A percentile compares a stretch with the other conserved stretches of the same genome.
Conservation (phyloP, 2,888 invertebrate genomes). For the Trachelus tabidus region DNA sequence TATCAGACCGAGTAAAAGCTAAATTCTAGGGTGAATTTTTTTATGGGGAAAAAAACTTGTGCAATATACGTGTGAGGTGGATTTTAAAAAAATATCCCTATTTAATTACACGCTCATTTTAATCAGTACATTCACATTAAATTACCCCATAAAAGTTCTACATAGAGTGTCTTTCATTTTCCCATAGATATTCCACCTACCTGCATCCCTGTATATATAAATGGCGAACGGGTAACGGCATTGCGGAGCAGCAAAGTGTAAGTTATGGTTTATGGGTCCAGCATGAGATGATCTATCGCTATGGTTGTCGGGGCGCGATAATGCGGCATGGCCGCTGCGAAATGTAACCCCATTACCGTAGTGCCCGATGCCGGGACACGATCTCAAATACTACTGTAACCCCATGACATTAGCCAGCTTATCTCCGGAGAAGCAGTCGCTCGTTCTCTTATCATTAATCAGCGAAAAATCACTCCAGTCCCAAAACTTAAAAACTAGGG, state of each 20-base stretch:
- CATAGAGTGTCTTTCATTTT: not conserved
- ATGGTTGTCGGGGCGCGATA: slow-evolving; percentile 55
- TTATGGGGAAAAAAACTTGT: not conserved
- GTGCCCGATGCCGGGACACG: slow-evolving; percentile 61
- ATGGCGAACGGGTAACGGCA: slow-evolving; percentile 17
- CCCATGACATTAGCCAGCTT: slow-evolving; percentile 33
- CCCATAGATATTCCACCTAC: not conserved
- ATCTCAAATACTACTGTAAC: slow-evolving; percentile 44
- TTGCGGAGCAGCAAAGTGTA: slow-evolving; percentile 48
- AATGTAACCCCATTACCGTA: slow-evolving; percentile 56
- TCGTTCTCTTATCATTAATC: slow-evolving; percentile 2
- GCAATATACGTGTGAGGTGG: no score
- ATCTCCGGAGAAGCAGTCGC: slow-evolving; percentile 51
- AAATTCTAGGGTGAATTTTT: not conserved
- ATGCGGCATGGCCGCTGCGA: slow-evolving; percentile 27
- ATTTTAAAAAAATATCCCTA: not conserved
- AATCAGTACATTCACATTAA: not conserved
- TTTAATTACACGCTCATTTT: not conserved
- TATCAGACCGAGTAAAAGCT: no score
- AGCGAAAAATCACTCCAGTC: not conserved
- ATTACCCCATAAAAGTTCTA: not conserved
- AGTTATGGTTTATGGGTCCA: slow-evolving; percentile 60
- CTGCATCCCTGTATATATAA: not conserved
- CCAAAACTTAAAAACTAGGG: not conserved
- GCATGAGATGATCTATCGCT: slow-evolving; percentile 57